Evolutionary conservation across 1,140 invertebrate species (phyloP).

Genomic region (Drosophila navojoa): DNA sequence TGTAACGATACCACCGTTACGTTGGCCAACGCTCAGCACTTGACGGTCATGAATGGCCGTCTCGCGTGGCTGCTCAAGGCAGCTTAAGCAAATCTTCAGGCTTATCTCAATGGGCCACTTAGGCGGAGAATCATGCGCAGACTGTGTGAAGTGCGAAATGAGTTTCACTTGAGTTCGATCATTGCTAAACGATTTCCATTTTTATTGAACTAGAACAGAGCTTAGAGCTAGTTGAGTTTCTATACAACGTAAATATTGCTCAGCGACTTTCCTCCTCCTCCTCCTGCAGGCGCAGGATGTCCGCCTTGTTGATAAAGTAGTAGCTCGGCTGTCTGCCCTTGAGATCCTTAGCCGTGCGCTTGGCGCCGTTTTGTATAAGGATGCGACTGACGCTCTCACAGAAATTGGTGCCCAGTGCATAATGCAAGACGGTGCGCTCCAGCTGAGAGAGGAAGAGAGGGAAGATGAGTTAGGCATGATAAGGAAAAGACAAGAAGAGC

Average conservation of each 20-base stretch:
- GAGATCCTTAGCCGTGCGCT: slow-evolving; percentile 92
- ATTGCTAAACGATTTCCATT: slow-evolving; percentile 18
- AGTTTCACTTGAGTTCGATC: not conserved
- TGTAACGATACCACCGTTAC: not conserved
- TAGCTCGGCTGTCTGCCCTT: slow-evolving; percentile 95
- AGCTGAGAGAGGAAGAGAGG: slow-evolving; percentile 85
- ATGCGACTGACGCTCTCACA: slow-evolving; percentile 92
- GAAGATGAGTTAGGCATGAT: too few relatives aligned
- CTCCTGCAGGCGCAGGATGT: slow-evolving; percentile 92
- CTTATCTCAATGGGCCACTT: slow-evolving; percentile 7
- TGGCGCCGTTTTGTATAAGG: slow-evolving; percentile 92
- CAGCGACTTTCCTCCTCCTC: slow-evolving; percentile 87
- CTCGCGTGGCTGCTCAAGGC: not conserved
- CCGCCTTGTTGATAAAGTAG: slow-evolving; percentile 96
- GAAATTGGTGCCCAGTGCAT: slow-evolving; percentile 94
- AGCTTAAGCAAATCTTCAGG: not conserved
- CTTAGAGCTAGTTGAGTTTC: slow-evolving; percentile 43
- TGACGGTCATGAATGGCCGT: slow-evolving; percentile 9
- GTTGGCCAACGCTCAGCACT: not conserved
- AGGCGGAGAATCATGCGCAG: too few relatives aligned
- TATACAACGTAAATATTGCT: slow-evolving; percentile 33
- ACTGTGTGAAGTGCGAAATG: too few relatives aligned
- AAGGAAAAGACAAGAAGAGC: too few relatives aligned
- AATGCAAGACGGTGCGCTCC: slow-evolving; percentile 93
- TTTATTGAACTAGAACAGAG: slow-evolving; percentile 65